These are phyloP conservation scores for Mycalesis mineus DNA, from an alignment of 2,888 invertebrate species.

Conservation along the genomic window DNA sequence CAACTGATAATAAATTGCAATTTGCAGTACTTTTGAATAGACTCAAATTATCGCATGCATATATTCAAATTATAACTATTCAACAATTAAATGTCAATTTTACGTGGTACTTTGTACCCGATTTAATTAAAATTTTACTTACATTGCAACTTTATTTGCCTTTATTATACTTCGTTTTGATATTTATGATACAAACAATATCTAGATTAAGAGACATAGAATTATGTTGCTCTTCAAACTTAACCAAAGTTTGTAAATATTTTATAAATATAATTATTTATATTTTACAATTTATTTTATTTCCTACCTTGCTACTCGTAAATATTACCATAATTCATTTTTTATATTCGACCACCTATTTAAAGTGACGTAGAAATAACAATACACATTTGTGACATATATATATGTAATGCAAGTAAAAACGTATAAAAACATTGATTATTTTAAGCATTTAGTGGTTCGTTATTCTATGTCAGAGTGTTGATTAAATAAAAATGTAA, in stretches of 20 bases:
- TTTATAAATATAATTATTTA: background rate
- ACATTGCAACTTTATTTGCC: background rate
- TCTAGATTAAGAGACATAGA: background rate
- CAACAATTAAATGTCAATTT: conserved; percentile 8
- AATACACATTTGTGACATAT: no score
- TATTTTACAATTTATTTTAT: background rate
- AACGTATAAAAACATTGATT: no score
- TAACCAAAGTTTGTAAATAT: background rate
- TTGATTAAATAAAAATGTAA: no score
- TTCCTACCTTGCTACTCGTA: background rate
- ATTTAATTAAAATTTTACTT: background rate
- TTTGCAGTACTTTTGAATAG: background rate
- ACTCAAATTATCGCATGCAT: background rate
- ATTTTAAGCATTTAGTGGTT: no score
- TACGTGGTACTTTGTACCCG: conserved; percentile 2
- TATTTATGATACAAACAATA: conserved; percentile 1
- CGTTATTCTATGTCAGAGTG: no score
- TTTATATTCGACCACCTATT: background rate
- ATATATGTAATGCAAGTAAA: no score
- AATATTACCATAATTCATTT: background rate
- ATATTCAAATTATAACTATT: conserved; percentile 7
- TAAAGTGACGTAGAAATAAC: no score
- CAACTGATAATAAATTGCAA: background rate
- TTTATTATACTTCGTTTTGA: background rate
- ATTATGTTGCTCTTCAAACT: background rate